phyloP scores from a whole-genome alignment of 2,797 vertebrate species.

The Megaceryle alcyon region DNA sequence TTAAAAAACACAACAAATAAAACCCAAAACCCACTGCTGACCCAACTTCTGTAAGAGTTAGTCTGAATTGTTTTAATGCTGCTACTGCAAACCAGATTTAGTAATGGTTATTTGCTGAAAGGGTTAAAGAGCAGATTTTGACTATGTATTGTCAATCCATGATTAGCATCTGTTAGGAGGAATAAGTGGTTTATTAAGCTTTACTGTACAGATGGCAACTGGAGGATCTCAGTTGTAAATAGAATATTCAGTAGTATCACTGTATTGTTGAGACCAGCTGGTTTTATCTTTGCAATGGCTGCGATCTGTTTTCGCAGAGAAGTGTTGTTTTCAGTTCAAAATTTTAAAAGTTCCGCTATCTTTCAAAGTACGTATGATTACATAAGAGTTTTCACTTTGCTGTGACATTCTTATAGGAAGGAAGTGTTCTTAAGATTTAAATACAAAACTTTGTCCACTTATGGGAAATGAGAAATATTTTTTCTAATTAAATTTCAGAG shows the following conservation, averaged over 20 bases:
- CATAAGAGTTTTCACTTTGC: background rate
- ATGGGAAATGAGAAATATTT: background rate
- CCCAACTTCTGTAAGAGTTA: background rate
- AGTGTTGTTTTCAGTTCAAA: background rate
- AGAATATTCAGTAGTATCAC: conserved; percentile 68
- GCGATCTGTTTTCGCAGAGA: conserved; percentile 20
- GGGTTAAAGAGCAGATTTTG: conserved; percentile 39
- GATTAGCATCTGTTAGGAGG: conserved; percentile 41
- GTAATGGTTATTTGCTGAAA: conserved; percentile 20
- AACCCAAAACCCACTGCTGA: background rate
- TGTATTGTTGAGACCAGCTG: conserved; percentile 66
- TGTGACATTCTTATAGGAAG: background rate
- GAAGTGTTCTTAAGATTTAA: background rate
- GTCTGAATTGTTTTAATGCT: background rate
- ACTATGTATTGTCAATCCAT: conserved; percentile 29
- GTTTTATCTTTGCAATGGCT: conserved; percentile 55
- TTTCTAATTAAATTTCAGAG: background rate
- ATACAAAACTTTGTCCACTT: background rate
- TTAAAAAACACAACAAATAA: background rate
- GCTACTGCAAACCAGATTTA: conserved; percentile 10
- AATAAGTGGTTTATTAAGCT: conserved; percentile 71
- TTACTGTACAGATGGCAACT: conserved; percentile 77
- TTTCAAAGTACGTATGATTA: background rate
- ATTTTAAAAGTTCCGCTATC: background rate
- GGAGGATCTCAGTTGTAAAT: conserved; percentile 64